Percentiles rank a stretch among this genome's conserved stretches.
Evolutionary conservation across 2,797 vertebrate species (phyloP).

Genomic region (Craterocephalus amniculus): DNA sequence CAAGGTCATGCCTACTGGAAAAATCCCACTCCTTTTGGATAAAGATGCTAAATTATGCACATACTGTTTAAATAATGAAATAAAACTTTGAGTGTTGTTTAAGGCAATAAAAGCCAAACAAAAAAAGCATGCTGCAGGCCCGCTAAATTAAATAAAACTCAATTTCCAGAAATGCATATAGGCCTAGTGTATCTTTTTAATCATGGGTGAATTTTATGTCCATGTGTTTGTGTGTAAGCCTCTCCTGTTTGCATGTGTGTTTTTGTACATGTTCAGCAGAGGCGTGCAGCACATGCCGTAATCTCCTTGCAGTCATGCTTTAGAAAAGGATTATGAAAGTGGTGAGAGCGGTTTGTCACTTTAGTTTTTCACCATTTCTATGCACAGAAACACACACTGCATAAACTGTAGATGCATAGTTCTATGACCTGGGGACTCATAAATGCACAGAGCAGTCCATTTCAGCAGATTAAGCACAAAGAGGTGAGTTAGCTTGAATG

Average conservation of each 20-base stretch:
- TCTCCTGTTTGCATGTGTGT: slow-evolving; percentile 1
- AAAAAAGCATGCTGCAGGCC: not conserved
- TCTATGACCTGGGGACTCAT: slow-evolving; percentile 32
- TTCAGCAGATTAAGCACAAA: slow-evolving; percentile 62
- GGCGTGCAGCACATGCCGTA: slow-evolving; percentile 50
- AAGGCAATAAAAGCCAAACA: not conserved
- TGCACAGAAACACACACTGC: slow-evolving; percentile 3
- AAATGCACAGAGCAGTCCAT: slow-evolving; percentile 28
- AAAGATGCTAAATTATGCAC: no score
- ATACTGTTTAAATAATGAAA: no score
- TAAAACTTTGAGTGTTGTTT: no score
- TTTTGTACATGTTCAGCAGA: slow-evolving; percentile 9
- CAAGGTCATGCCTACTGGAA: no score
- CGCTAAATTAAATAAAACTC: not conserved
- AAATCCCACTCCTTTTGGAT: no score
- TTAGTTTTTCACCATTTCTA: slow-evolving; percentile 48
- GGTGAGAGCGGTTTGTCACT: slow-evolving; percentile 53
- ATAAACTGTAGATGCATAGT: slow-evolving; percentile 6
- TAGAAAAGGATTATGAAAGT: slow-evolving; percentile 61
- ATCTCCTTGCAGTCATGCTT: slow-evolving; percentile 55
- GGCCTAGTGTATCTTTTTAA: slow-evolving; percentile 10
- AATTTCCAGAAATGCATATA: not conserved
- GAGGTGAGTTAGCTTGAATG: slow-evolving; percentile 44
- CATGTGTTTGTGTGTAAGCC: slow-evolving; percentile 5
- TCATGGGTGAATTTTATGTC: not conserved